These are phyloP conservation scores for Schizothorax lantsangensis DNA, from an alignment of 2,797 vertebrate genomes.

Conservation along the genomic window DNA sequence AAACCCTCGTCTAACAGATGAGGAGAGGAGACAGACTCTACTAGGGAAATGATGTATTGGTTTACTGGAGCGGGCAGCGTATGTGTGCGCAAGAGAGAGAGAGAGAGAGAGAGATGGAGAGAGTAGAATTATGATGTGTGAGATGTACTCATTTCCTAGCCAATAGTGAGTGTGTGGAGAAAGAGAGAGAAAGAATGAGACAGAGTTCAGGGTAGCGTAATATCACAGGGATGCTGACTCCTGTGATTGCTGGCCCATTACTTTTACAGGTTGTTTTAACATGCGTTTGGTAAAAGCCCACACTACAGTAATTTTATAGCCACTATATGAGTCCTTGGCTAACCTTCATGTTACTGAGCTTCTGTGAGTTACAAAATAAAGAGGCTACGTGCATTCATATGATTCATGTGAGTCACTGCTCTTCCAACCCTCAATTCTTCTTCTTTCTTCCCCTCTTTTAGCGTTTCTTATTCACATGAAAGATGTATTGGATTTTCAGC, in stretches of 20 bases:
- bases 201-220: constrained; percentile 10
- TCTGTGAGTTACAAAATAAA: constrained; percentile 31
- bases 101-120: constrained; percentile 18
- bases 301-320: constrained; percentile 50
- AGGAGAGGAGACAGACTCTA: constrained; percentile 51
- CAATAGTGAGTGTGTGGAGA: constrained; percentile 24
- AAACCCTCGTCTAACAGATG: constrained; percentile 50
- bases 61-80: constrained; percentile 35
- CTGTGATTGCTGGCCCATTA: constrained; percentile 60
- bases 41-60: constrained; percentile 46
- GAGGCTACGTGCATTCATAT: constrained; percentile 9
- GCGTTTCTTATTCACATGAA: constrained; percentile 3
- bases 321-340: constrained; percentile 50
- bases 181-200: neutral
- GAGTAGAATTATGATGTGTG: constrained; percentile 57
- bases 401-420: constrained; percentile 17
- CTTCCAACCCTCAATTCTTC: constrained; percentile 5
- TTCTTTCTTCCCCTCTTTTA: neutral
- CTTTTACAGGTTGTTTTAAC: constrained; percentile 60
- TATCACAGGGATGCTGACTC: constrained; percentile 53
- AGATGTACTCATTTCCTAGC: constrained; percentile 49
- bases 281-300: constrained; percentile 57
- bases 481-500: constrained; percentile 38
- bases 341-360: constrained; percentile 47
- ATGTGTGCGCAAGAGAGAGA: neutral